Evolutionary conservation across 1,140 invertebrate genomes (phyloP).

Genomic region (Vollenhovia emeryi): DNA sequence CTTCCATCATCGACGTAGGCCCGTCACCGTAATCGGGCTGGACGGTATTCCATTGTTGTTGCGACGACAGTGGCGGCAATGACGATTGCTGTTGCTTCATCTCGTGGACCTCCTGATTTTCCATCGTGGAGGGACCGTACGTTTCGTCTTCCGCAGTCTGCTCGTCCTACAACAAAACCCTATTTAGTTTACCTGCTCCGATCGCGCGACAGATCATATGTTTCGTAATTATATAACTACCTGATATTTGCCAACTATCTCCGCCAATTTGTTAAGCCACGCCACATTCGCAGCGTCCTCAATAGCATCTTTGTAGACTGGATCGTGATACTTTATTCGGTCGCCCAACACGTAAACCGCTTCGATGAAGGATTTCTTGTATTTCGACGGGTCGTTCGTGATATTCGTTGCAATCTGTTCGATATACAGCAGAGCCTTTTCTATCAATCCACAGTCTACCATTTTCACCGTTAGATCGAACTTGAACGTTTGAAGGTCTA

Average conservation of each 20-base stretch:
- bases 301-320: conserved; percentile 85
- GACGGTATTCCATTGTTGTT: conserved; percentile 71
- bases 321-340: conserved; percentile 93
- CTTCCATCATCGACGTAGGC: conserved; percentile 76
- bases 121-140: conserved; percentile 21
- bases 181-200: background rate
- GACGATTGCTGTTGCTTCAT: conserved; percentile 54
- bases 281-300: conserved; percentile 81
- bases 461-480: conserved; percentile 90
- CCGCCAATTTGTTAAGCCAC: conserved; percentile 81
- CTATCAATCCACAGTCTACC: conserved; percentile 91
- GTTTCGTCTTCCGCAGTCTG: conserved; percentile 76
- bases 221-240: conserved; percentile 58
- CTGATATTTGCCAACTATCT: conserved; percentile 79
- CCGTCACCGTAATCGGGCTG: conserved; percentile 75
- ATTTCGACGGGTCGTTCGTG: conserved; percentile 86
- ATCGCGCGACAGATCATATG: background rate
- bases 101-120: conserved; percentile 64
- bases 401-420: conserved; percentile 91
- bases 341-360: conserved; percentile 89
- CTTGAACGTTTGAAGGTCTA: conserved; percentile 90
- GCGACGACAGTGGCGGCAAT: conserved; percentile 24
- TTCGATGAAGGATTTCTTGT: conserved; percentile 87
- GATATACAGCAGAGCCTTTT: conserved; percentile 93
- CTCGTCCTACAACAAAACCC: conserved; percentile 67